Evolutionary conservation across 2,113 vertebrate species (phyloP).

Genomic region (Albula glossodonta): DNA sequence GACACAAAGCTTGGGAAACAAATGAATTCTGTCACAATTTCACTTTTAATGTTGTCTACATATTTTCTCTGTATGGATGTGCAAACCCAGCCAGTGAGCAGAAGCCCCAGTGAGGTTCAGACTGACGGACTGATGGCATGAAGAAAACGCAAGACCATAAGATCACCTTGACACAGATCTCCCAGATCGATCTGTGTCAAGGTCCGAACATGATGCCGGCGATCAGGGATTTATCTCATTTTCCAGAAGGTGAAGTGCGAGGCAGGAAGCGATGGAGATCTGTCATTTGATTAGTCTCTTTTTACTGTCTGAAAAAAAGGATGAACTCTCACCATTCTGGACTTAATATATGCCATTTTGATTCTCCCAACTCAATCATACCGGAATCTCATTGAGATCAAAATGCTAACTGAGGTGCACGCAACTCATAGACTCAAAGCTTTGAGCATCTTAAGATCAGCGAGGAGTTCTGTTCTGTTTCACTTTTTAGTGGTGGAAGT

Average conservation of each 20-base stretch:
- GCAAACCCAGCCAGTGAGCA: neutral
- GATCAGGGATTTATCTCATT: slow-evolving; percentile 2
- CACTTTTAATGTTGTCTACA: neutral
- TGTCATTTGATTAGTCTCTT: slow-evolving; percentile 5
- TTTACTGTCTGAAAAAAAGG: neutral
- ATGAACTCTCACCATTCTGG: neutral
- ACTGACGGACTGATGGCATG: neutral
- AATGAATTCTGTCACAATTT: neutral
- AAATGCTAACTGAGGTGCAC: neutral
- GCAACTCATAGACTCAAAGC: neutral
- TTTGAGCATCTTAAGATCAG: neutral
- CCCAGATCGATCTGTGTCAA: slow-evolving; percentile 11
- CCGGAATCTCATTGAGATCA: too few species aligned
- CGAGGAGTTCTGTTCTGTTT: too few species aligned
- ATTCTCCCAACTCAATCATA: neutral
- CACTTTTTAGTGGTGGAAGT: too few species aligned
- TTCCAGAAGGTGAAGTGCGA: neutral
- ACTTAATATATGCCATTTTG: neutral
- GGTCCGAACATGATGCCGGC: neutral
- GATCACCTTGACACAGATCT: too few species aligned
- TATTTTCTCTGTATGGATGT: neutral
- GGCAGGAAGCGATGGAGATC: neutral
- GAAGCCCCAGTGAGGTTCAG: slow-evolving; percentile 11
- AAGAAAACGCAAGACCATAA: slow-evolving; percentile 9
- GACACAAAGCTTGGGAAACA: neutral